A percentile compares a stretch with the other conserved stretches of the same genome.
Conservation (phyloP, 2,113 vertebrate genomes). For the Nanorana parkeri region DNA sequence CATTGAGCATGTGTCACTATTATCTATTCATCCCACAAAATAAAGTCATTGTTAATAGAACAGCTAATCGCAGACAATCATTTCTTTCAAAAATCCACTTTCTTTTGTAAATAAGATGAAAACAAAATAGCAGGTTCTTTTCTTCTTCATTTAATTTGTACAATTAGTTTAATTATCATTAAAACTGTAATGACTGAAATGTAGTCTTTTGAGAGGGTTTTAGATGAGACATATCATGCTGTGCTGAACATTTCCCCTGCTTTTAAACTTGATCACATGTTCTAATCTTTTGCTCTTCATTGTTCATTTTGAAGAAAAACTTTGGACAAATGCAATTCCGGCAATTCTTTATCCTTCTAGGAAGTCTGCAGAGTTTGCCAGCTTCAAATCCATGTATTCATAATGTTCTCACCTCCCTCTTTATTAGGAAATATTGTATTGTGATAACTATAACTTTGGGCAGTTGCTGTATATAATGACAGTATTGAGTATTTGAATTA, state of each 20-base stretch:
- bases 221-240: neutral
- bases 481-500: no score
- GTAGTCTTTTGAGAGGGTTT: conserved; percentile 29
- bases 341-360: no score
- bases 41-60: conserved; percentile 17
- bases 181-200: conserved; percentile 31
- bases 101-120: conserved; percentile 12
- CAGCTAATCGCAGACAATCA: neutral
- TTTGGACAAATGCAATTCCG: no score
- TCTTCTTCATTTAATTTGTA: conserved; percentile 4
- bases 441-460: no score
- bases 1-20: neutral
- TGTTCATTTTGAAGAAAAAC: neutral
- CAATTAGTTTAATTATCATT: conserved; percentile 52
- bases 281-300: neutral
- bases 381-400: no score
- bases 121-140: conserved; percentile 5
- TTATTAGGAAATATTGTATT: no score
- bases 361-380: no score
- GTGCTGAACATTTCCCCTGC: neutral
- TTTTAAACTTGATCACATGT: neutral
- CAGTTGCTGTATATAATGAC: no score
- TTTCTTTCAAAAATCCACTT: conserved; percentile 10
- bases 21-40: conserved; percentile 17
- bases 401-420: no score